These are phyloP conservation scores for Ceratina japonica DNA, from an alignment of 1,140 invertebrate genomes.

Conservation along the genomic window DNA sequence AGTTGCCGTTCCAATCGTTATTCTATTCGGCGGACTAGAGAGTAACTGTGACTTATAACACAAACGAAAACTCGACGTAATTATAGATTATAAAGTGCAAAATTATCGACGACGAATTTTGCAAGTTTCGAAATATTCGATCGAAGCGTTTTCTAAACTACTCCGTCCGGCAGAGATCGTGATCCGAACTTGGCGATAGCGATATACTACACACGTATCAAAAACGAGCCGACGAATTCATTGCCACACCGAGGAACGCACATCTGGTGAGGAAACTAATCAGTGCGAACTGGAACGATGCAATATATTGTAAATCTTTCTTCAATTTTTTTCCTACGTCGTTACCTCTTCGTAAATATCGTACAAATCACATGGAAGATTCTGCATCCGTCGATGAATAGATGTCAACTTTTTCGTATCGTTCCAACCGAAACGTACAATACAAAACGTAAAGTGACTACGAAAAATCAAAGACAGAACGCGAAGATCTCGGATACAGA, in stretches of 20 bases:
- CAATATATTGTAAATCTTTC: neutral
- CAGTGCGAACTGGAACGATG: conserved; percentile 6
- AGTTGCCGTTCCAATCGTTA: neutral
- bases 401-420: neutral
- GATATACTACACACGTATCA: neutral
- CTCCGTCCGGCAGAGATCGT: neutral
- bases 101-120: neutral
- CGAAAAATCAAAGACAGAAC: conserved; percentile 3
- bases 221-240: neutral
- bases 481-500: conserved; percentile 7
- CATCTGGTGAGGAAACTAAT: too few relatives aligned
- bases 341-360: conserved; percentile 55
- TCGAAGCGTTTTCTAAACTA: conserved; percentile 17
- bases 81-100: too few relatives aligned
- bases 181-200: conserved; percentile 1
- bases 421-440: conserved; percentile 9
- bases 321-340: conserved; percentile 27
- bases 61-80: neutral
- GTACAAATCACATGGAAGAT: conserved; percentile 53
- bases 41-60: neutral
- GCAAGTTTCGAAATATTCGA: neutral
- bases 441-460: conserved; percentile 19
- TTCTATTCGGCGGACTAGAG: neutral
- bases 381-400: conserved; percentile 35
- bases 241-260: neutral